These are phyloP conservation scores for Heliconius eleuchia DNA, from an alignment of 1,140 invertebrate species.

Conservation along the genomic window DNA sequence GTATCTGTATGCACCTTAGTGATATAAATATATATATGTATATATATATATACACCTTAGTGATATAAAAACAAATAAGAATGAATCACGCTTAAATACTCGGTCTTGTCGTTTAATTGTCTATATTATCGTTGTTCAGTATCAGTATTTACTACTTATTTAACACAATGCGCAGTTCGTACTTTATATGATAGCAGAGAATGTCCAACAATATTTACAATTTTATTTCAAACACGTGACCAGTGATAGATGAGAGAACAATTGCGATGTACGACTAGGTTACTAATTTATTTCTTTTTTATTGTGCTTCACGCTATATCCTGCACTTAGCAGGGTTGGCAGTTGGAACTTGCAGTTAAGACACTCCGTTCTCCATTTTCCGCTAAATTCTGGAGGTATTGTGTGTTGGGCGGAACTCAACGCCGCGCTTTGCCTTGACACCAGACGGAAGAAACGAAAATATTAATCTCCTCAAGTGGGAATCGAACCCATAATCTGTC, in stretches of 20 bases:
- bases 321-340: too few species aligned
- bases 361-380: too few species aligned
- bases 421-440: too few species aligned
- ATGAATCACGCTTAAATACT: not conserved
- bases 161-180: conserved; percentile 3
- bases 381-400: too few species aligned
- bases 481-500: too few species aligned
- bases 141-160: conserved; percentile 1
- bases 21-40: not conserved
- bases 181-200: not conserved
- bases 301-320: too few species aligned
- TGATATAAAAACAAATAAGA: not conserved
- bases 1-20: not conserved
- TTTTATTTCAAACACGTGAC: not conserved
- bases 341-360: too few species aligned
- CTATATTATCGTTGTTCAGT: conserved; percentile 4
- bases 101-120: conserved; percentile 4
- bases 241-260: not conserved
- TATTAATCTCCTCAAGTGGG: too few species aligned
- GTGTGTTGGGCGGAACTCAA: too few species aligned
- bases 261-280: not conserved
- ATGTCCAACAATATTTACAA: not conserved
- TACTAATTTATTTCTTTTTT: not conserved
- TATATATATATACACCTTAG: not conserved
- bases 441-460: too few species aligned